Evolutionary conservation across 2,888 invertebrate species (phyloP), one percentile per base, ranked within the genome.

Genomic region (Dichetophora obliterata): DNA sequence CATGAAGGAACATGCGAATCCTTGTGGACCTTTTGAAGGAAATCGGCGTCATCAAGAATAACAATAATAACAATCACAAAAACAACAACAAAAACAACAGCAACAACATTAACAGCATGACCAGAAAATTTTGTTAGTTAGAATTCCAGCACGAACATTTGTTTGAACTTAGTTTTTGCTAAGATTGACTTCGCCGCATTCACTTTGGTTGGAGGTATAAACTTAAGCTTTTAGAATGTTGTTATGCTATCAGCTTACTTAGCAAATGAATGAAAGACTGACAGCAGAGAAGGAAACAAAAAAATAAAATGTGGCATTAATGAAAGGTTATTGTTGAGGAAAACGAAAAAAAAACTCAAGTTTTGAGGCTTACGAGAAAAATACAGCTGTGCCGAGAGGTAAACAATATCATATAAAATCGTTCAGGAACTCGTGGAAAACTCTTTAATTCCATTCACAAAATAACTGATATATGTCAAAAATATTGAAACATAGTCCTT

Each of bases 1-100:
- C 37, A 19, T n/a, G n/a, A 37, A 43, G 37, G 66, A 66, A 37
- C 66, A 66, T 31, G 34, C 65, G 65, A 65, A 37, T 34, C 65
- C 65, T 77, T 77, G 77, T 71, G 71, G 61, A 48, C 50, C 69
- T 71, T 75, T 72, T 71, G 75, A 27, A 66, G 54, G 34, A 74
- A 37, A 34, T 72, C 59, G 52, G 22, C 34, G 66, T 66, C 78
- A 74, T 50, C 75, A 43, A 72, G 66, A 22, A 37, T 6, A 31
- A 27, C 24, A 34, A 63, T 31, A 63, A 66, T 19, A 19, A 14
- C 19, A 59, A 59, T 54, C 54, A 54, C 27, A 59, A n/a, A n/a
- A n/a, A 27, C 57, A 59, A 59, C 57, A 59, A 43, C 43, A n/a
- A 37, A 31, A 63, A 8, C 65, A 65, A 37, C 66, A 65, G 19